phyloP scores from a whole-genome alignment of 2,113 vertebrate species.

The Otus sunia region DNA sequence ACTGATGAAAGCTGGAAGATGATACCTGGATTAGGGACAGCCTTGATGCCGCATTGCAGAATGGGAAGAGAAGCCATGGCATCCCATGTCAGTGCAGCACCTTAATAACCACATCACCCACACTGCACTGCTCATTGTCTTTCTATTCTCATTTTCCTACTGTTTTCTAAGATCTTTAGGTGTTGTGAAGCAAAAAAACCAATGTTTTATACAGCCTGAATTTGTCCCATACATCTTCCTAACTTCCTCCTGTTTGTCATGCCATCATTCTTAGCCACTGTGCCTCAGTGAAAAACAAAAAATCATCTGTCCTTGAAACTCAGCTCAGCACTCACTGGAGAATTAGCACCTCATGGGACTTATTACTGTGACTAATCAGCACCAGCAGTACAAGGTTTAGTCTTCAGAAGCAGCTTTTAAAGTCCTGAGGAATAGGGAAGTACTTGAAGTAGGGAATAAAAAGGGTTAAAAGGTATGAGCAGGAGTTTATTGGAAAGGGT shows the following conservation, averaged over 20 bases:
- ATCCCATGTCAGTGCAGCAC: neutral
- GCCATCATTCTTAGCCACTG: neutral
- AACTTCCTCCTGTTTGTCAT: neutral
- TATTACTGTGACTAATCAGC: neutral
- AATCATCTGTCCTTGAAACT: neutral
- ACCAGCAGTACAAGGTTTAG: neutral
- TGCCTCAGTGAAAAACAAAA: neutral
- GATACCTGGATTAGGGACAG: neutral
- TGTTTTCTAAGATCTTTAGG: neutral
- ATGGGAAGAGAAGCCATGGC: neutral
- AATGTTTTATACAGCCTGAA: neutral
- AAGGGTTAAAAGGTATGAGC: neutral
- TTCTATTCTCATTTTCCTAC: neutral
- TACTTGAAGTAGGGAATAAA: neutral
- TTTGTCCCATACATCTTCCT: neutral
- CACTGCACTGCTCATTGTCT: neutral
- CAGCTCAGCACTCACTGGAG: neutral
- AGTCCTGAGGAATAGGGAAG: neutral
- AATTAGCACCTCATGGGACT: neutral
- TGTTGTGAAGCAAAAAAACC: neutral
- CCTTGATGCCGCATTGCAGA: fast-evolving
- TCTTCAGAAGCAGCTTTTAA: neutral
- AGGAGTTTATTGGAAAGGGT: neutral
- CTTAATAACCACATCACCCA: neutral
- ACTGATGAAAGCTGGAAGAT: neutral